These are phyloP conservation scores for Alitta virens DNA, from an alignment of 2,888 invertebrate genomes.

Conservation along the genomic window DNA sequence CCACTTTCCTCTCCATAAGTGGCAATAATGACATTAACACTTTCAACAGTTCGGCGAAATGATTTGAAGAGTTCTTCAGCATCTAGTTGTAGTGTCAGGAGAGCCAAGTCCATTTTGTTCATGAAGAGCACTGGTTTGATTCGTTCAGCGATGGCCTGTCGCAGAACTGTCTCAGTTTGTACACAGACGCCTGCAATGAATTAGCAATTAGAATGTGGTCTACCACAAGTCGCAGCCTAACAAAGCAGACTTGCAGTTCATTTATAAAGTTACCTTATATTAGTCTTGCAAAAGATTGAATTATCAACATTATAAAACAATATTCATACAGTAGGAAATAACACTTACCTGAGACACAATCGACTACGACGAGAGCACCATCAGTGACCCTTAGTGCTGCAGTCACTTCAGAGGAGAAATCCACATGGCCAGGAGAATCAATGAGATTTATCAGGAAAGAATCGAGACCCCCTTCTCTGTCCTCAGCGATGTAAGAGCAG, in stretches of 20 bases:
- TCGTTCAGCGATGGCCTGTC: constrained; percentile 30
- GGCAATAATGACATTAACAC: constrained; percentile 26
- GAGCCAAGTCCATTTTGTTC: constrained; percentile 33
- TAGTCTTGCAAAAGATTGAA: no score
- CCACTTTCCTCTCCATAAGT: constrained; percentile 21
- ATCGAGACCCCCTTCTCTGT: neutral
- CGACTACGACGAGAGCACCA: constrained; percentile 98
- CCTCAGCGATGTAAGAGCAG: constrained; percentile 58
- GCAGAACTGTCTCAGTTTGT: constrained; percentile 34
- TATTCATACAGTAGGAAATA: no score
- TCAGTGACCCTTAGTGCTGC: constrained; percentile 99
- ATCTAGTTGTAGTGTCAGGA: constrained; percentile 26
- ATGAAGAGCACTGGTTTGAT: constrained; percentile 30
- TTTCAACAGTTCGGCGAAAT: constrained; percentile 18
- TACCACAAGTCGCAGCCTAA: no score
- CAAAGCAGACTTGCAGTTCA: no score
- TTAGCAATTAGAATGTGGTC: no score
- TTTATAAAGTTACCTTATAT: no score
- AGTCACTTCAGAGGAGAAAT: constrained; percentile 99
- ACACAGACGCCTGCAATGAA: constrained; percentile 29
- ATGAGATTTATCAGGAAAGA: constrained; percentile 99
- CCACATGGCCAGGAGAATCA: constrained; percentile 99
- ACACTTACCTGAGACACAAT: constrained; percentile 92
- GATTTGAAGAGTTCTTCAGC: constrained; percentile 22
- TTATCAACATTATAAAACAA: no score